Evolutionary conservation across 2,113 vertebrate species (phyloP).

Genomic region (Tragelaphus strepsiceros): DNA sequence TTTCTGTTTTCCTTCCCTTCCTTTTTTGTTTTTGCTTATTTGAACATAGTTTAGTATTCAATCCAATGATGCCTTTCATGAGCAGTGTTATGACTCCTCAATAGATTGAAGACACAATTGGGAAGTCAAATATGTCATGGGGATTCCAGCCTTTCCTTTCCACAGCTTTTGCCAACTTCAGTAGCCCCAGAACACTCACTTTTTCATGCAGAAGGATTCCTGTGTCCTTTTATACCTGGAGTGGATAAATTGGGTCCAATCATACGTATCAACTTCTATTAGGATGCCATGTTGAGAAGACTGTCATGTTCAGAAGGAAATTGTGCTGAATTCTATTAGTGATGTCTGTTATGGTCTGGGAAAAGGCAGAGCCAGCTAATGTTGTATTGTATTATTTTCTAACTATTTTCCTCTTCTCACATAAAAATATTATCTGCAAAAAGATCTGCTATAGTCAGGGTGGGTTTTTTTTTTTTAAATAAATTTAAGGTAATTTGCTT

Average conservation of each 20-base stretch:
- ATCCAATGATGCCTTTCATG: not conserved
- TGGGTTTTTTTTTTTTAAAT: not conserved
- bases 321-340: not conserved
- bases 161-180: not conserved
- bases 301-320: not conserved
- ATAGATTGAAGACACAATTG: not conserved
- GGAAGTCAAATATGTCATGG: not conserved
- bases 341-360: not conserved
- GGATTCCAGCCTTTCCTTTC: not conserved
- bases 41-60: not conserved
- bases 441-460: not conserved
- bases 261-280: not conserved
- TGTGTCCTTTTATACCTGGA: not conserved
- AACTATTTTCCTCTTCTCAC: not conserved
- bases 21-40: not conserved
- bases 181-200: not conserved
- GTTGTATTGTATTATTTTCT: not conserved
- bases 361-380: not conserved
- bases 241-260: not conserved
- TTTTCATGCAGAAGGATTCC: not conserved
- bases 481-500: not conserved
- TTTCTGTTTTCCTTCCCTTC: not conserved
- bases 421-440: not conserved
- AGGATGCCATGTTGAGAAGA: not conserved
- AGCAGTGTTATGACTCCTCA: not conserved